Evolutionary conservation across 1,140 invertebrate species (phyloP).

Genomic region (Oryzaephilus surinamensis): DNA sequence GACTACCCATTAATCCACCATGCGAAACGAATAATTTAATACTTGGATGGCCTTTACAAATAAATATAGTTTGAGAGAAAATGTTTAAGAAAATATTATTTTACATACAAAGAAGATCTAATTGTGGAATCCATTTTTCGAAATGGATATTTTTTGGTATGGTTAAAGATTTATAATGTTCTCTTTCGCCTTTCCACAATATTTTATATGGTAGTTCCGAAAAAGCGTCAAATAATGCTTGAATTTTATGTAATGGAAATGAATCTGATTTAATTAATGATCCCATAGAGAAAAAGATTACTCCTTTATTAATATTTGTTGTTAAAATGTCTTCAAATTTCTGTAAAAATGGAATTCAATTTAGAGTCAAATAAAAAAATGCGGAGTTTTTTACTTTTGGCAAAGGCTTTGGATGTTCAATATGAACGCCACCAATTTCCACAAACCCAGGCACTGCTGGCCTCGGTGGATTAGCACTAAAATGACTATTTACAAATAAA

Average conservation of each 20-base stretch:
- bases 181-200: constrained; percentile 50
- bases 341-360: constrained; percentile 14
- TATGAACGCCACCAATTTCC: constrained; percentile 30
- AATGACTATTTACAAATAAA: constrained; percentile 32
- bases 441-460: constrained; percentile 34
- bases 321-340: constrained; percentile 24
- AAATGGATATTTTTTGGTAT: constrained; percentile 48
- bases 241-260: constrained; percentile 28
- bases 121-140: constrained; percentile 59
- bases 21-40: constrained; percentile 45
- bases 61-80: constrained; percentile 36
- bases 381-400: constrained; percentile 14
- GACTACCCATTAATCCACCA: constrained; percentile 43
- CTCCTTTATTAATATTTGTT: constrained; percentile 27
- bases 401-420: constrained; percentile 15
- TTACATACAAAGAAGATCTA: constrained; percentile 46
- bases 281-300: constrained; percentile 40
- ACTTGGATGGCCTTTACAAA: constrained; percentile 38
- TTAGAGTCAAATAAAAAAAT: constrained; percentile 5
- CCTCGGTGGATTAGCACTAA: constrained; percentile 28
- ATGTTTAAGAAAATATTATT: constrained; percentile 1
- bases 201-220: constrained; percentile 47
- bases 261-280: constrained; percentile 33
- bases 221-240: constrained; percentile 42
- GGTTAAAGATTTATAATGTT: constrained; percentile 28